phyloP scores from a whole-genome alignment of 2,888 invertebrate species.

The Macaria notata region DNA sequence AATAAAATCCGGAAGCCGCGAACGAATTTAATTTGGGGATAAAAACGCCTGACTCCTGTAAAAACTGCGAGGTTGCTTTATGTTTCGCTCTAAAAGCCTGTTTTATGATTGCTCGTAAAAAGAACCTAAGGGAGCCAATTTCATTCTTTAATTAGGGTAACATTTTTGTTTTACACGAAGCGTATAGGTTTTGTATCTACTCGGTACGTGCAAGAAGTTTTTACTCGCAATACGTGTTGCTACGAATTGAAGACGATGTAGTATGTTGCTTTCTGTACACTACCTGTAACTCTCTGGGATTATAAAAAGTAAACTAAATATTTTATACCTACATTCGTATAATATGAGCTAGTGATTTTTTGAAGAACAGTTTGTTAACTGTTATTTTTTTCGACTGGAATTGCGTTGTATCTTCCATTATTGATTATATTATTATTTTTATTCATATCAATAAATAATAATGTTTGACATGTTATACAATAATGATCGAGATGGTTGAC shows the following conservation, averaged over 20 bases:
- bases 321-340: no score
- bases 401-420: no score
- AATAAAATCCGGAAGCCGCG: conserved; percentile 51
- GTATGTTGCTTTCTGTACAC: not conserved
- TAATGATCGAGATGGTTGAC: no score
- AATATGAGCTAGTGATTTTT: no score
- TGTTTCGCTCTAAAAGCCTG: conserved; percentile 62
- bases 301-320: no score
- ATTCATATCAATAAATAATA: no score
- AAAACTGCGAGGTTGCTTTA: conserved; percentile 63
- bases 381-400: no score
- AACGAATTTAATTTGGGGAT: conserved; percentile 59
- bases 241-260: not conserved
- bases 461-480: no score
- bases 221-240: conserved; percentile 12
- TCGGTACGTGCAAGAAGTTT: conserved; percentile 21
- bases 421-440: no score
- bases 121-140: conserved; percentile 63
- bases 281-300: no score
- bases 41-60: conserved; percentile 55
- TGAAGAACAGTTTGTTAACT: no score
- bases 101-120: conserved; percentile 77
- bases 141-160: conserved; percentile 72
- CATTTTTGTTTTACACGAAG: conserved; percentile 58
- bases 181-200: conserved; percentile 28